These are phyloP conservation scores for Rhodophaea formosa DNA, from an alignment of 2,888 invertebrate species.

Conservation along the genomic window DNA sequence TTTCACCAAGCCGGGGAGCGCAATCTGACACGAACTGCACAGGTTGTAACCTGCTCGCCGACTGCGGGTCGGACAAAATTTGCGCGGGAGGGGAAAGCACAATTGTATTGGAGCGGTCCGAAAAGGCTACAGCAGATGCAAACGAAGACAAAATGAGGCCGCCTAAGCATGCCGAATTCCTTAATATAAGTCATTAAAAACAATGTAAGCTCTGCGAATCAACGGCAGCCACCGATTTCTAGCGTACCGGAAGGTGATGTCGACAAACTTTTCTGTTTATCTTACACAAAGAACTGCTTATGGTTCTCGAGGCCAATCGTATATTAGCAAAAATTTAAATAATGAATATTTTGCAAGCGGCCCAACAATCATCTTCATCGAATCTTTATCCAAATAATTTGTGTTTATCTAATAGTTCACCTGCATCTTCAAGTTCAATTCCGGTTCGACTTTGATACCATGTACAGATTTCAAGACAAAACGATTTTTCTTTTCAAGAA, in stretches of 20 bases:
- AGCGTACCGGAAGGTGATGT: neutral
- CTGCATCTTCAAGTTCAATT: slow-evolving; percentile 22
- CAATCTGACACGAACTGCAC: too few species aligned
- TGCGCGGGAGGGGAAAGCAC: too few species aligned
- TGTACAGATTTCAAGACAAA: slow-evolving; percentile 24
- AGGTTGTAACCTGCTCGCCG: too few species aligned
- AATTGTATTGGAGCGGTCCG: too few species aligned
- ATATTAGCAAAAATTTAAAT: neutral
- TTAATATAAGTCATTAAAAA: slow-evolving; percentile 21
- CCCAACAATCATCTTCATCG: neutral
- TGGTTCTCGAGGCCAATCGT: neutral
- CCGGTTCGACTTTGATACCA: slow-evolving; percentile 23
- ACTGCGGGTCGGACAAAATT: too few species aligned
- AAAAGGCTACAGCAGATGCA: neutral
- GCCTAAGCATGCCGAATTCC: slow-evolving; percentile 15
- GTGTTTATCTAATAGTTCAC: neutral
- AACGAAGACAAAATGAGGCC: neutral
- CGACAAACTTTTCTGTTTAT: neutral
- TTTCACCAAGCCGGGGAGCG: too few species aligned
- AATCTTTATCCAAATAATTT: slow-evolving; percentile 21
- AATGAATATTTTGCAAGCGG: neutral
- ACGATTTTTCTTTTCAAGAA: slow-evolving; percentile 26
- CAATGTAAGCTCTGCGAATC: slow-evolving; percentile 21
- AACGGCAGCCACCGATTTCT: slow-evolving; percentile 11
- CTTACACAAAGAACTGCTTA: neutral